Conservation (phyloP, 2,797 vertebrate species). For the Eulemur rubriventer region DNA sequence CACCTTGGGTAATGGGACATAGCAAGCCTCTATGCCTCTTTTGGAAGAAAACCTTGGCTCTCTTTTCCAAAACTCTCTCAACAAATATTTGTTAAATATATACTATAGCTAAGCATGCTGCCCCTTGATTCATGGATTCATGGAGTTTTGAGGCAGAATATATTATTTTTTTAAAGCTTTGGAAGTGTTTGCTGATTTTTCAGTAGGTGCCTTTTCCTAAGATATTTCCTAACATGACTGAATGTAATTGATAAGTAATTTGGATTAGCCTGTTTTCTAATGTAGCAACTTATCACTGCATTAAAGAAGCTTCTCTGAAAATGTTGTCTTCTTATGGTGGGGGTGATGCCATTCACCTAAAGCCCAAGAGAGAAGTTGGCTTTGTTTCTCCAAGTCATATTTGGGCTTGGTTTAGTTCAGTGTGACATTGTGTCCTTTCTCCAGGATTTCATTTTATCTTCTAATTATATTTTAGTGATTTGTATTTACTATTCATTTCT, state of each 20-base stretch:
- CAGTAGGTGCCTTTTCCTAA: background rate
- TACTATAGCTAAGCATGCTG: background rate
- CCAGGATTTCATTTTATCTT: conserved; percentile 47
- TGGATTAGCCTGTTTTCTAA: background rate
- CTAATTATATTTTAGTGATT: conserved; percentile 52
- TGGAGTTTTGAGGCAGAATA: background rate
- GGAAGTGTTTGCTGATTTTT: background rate
- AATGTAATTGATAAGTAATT: background rate
- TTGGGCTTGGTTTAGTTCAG: background rate
- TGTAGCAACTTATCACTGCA: background rate
- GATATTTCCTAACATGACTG: background rate
- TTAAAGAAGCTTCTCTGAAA: background rate
- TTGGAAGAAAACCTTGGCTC: background rate
- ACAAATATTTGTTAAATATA: background rate
- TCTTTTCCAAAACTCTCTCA: background rate
- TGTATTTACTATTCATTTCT: conserved; percentile 56
- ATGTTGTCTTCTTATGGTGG: background rate
- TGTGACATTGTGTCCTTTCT: conserved; percentile 32
- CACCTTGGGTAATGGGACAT: background rate
- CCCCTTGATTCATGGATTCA: background rate
- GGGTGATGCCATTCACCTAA: background rate
- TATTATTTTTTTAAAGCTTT: background rate
- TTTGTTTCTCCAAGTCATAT: background rate
- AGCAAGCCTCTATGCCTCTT: background rate
- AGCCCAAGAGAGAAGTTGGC: background rate